Conservation (phyloP, 2,888 invertebrate genomes). For the Caenorhabditis sinica region DNA sequence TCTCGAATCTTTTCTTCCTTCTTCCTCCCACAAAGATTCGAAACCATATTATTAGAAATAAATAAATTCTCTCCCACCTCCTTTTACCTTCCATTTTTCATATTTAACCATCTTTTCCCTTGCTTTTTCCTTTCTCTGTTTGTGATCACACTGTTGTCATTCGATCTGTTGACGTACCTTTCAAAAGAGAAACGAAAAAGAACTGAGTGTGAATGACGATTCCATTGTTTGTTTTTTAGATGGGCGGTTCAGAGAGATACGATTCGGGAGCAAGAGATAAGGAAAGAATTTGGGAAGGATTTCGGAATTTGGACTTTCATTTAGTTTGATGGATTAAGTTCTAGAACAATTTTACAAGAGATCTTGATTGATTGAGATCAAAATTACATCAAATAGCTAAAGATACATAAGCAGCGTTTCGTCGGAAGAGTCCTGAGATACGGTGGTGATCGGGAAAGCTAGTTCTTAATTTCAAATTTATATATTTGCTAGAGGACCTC, state of each 20-base stretch:
- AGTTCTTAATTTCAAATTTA: no score
- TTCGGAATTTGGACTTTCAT: background rate
- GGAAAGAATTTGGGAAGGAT: background rate
- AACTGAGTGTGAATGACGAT: slow-evolving; percentile 37
- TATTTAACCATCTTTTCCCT: slow-evolving; percentile 31
- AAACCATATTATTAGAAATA: slow-evolving; percentile 25
- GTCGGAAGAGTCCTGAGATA: no score
- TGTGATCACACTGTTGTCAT: slow-evolving; percentile 47
- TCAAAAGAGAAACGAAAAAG: slow-evolving; percentile 17
- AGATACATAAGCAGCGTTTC: no score
- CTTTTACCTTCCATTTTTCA: slow-evolving; percentile 6
- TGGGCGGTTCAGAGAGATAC: slow-evolving; percentile 27
- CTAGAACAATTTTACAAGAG: background rate
- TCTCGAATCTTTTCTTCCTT: background rate
- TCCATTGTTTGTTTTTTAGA: slow-evolving; percentile 24
- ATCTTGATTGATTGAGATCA: no score
- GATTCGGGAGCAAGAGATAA: slow-evolving; percentile 24
- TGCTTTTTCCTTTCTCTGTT: slow-evolving; percentile 26
- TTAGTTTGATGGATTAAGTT: background rate
- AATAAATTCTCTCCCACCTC: slow-evolving; percentile 24
- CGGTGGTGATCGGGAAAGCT: no score
- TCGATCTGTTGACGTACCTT: slow-evolving; percentile 46
- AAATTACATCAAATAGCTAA: no score
- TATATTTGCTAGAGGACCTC: no score
- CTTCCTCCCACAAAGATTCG: background rate